These are phyloP conservation scores for Steinernema khuongi DNA, from an alignment of 1,140 invertebrate species.

Conservation along the genomic window DNA sequence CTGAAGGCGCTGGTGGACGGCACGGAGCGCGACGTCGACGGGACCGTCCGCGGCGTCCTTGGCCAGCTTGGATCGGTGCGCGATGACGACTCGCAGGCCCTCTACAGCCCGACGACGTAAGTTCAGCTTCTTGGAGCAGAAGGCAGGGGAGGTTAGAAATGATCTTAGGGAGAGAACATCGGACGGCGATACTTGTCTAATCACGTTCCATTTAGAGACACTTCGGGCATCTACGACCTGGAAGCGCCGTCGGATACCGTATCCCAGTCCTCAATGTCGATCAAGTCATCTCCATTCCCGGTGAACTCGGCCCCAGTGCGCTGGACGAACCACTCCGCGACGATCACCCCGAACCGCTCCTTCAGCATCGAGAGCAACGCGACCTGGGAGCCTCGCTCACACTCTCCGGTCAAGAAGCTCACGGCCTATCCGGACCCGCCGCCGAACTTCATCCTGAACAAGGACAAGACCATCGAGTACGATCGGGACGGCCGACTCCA, in stretches of 20 bases:
- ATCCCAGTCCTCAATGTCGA: slow-evolving; percentile 44
- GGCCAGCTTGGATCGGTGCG: slow-evolving; percentile 42
- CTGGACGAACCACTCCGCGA: neutral
- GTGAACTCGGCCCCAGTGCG: neutral
- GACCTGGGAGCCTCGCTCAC: slow-evolving; percentile 45
- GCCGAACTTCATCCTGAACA: slow-evolving; percentile 41
- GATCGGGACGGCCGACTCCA: slow-evolving; percentile 45
- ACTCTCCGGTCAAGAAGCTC: slow-evolving; percentile 47
- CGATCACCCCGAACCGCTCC: slow-evolving; percentile 32
- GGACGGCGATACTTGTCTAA: neutral
- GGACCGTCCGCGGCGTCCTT: slow-evolving; percentile 36
- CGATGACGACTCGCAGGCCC: slow-evolving; percentile 44
- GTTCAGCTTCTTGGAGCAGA: slow-evolving; percentile 16
- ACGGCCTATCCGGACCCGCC: slow-evolving; percentile 38
- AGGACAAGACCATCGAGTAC: slow-evolving; percentile 39
- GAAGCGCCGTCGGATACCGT: slow-evolving; percentile 39
- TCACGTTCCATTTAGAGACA: neutral
- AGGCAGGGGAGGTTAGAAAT: too few species aligned
- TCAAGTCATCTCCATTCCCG: slow-evolving; percentile 17
- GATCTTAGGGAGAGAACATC: too few species aligned
- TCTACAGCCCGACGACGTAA: slow-evolving; percentile 33
- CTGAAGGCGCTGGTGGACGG: slow-evolving; percentile 20
- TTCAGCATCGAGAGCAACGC: slow-evolving; percentile 44
- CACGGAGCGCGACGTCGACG: slow-evolving; percentile 20
- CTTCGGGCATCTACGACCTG: neutral